Conservation (phyloP, 2,888 invertebrate species). For the Cyaniris semiargus region DNA sequence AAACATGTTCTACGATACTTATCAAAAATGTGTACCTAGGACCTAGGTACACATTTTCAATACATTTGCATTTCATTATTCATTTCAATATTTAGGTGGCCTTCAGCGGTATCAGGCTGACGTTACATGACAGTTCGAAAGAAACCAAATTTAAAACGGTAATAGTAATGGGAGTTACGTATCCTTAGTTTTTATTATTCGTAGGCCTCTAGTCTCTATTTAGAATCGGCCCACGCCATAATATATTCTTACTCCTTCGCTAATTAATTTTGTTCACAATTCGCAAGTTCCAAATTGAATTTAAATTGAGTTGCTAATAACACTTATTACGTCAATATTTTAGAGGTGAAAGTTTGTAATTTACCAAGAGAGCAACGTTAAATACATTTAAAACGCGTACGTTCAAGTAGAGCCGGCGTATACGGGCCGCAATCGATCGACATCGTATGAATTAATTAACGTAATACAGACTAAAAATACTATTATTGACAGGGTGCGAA, state of each 20-base stretch:
- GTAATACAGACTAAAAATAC: too few species aligned
- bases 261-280: neutral
- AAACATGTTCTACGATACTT: too few species aligned
- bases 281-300: neutral
- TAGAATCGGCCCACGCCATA: neutral
- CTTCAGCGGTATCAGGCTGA: too few species aligned
- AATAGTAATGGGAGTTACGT: too few species aligned
- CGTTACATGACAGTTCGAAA: too few species aligned
- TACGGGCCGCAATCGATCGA: neutral
- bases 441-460: neutral
- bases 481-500: too few species aligned
- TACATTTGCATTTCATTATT: too few species aligned
- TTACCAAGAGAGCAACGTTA: neutral
- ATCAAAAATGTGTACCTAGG: too few species aligned
- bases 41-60: too few species aligned
- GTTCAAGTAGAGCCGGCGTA: neutral
- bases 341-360: neutral
- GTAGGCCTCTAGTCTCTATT: neutral
- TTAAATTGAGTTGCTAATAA: neutral
- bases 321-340: neutral
- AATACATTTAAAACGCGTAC: neutral
- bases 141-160: too few species aligned
- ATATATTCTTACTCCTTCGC: neutral
- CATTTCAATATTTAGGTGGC: too few species aligned
- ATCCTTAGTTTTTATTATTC: too few species aligned